These are phyloP conservation scores for Thymelicus sylvestris DNA, from an alignment of 2,888 invertebrate genomes.

Conservation along the genomic window DNA sequence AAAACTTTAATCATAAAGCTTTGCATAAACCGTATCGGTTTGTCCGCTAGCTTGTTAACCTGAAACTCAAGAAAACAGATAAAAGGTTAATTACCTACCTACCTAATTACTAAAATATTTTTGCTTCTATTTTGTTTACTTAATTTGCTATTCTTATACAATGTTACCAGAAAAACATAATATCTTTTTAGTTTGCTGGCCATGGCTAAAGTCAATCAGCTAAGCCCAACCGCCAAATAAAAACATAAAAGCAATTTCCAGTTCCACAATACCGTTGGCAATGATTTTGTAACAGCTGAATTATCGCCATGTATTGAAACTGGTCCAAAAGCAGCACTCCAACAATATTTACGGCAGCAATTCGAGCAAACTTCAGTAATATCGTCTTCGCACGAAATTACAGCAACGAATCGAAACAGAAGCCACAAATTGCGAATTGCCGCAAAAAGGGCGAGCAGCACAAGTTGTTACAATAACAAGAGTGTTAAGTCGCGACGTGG, in stretches of 20 bases:
- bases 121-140: too few species aligned
- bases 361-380: slow-evolving; percentile 63
- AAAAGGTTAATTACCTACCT: too few species aligned
- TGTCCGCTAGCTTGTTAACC: too few species aligned
- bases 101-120: too few species aligned
- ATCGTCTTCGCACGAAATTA: slow-evolving; percentile 63
- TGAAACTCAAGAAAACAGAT: too few species aligned
- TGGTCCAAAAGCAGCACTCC: slow-evolving; percentile 27
- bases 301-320: slow-evolving; percentile 36
- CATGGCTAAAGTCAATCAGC: not conserved
- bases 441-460: slow-evolving; percentile 59
- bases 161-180: too few species aligned
- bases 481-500: slow-evolving; percentile 66
- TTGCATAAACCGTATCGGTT: too few species aligned
- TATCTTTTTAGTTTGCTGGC: not conserved
- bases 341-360: slow-evolving; percentile 38
- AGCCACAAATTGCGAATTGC: slow-evolving; percentile 66
- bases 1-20: too few species aligned
- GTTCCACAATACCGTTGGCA: not conserved
- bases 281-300: slow-evolving; percentile 33
- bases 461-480: slow-evolving; percentile 68
- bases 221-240: not conserved
- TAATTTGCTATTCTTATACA: too few species aligned
- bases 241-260: slow-evolving; percentile 22
- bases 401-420: slow-evolving; percentile 55